phyloP scores from a whole-genome alignment of 1,140 invertebrate species.

The Galendromus occidentalis region DNA sequence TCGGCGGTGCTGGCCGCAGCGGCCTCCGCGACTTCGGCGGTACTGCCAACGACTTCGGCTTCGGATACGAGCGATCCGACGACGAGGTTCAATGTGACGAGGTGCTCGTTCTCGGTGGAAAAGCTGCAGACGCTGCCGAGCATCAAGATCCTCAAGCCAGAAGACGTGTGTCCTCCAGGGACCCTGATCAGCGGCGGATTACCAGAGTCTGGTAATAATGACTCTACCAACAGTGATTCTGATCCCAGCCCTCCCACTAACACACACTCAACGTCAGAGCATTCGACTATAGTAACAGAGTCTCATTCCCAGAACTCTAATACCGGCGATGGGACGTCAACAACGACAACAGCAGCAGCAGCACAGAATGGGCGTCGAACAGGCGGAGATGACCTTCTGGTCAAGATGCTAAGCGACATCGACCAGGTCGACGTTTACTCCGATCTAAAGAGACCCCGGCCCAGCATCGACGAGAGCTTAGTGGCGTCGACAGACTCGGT shows the following conservation, averaged over 20 bases:
- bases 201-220: slow-evolving; percentile 2
- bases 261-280: not conserved
- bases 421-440: not conserved
- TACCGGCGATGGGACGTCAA: not conserved
- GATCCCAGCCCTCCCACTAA: no score
- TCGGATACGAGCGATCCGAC: not conserved
- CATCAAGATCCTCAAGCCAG: not conserved
- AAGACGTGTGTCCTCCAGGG: not conserved
- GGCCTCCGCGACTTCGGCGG: no score
- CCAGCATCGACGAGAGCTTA: not conserved
- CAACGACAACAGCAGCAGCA: not conserved
- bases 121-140: not conserved
- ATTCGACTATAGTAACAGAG: not conserved
- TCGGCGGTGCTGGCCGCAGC: no score
- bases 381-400: not conserved
- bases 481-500: not conserved
- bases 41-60: no score
- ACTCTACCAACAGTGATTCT: not conserved
- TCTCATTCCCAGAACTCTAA: not conserved
- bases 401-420: slow-evolving; percentile 1
- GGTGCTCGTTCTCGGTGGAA: slow-evolving; percentile 1
- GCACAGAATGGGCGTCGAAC: not conserved
- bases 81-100: not conserved
- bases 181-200: not conserved
- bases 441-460: not conserved